Conservation (phyloP, 92 coral and sea anemone species). For the Scolanthus callimorphus region DNA sequence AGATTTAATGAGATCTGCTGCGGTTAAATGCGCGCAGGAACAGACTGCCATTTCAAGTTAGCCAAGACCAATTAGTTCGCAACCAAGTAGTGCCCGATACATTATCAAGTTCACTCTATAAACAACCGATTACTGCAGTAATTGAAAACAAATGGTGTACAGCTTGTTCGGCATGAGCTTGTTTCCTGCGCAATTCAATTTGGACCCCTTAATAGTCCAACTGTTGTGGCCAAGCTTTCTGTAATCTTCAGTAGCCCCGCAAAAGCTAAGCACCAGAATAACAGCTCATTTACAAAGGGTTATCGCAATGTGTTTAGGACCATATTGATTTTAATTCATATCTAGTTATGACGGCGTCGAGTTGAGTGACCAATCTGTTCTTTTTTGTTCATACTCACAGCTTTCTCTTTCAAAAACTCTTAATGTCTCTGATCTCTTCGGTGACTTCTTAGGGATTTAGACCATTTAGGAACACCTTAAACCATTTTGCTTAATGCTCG, state of each 20-base stretch:
- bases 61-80: too few species aligned
- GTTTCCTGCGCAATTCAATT: too few species aligned
- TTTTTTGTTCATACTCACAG: constrained; percentile 1
- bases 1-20: too few species aligned
- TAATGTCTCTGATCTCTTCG: not conserved
- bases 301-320: constrained; percentile 28
- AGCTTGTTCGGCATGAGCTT: not conserved
- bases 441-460: constrained; percentile 2
- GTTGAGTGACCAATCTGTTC: constrained; percentile 10
- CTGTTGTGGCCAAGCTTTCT: too few species aligned
- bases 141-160: constrained; percentile 56
- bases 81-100: too few species aligned
- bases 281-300: constrained; percentile 2
- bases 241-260: not conserved
- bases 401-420: not conserved
- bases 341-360: constrained; percentile 13
- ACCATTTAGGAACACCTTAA: not conserved
- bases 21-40: too few species aligned
- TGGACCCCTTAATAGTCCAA: too few species aligned
- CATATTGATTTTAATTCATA: constrained; percentile 15
- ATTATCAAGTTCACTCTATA: constrained; percentile 36
- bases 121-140: constrained; percentile 47
- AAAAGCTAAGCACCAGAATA: not conserved
- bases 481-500: constrained; percentile 6
- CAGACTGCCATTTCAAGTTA: too few species aligned